Percentiles rank a stretch among this genome's conserved stretches.
Conservation (phyloP, 2,888 invertebrate species). For the Acanthosepion pharaonis region DNA sequence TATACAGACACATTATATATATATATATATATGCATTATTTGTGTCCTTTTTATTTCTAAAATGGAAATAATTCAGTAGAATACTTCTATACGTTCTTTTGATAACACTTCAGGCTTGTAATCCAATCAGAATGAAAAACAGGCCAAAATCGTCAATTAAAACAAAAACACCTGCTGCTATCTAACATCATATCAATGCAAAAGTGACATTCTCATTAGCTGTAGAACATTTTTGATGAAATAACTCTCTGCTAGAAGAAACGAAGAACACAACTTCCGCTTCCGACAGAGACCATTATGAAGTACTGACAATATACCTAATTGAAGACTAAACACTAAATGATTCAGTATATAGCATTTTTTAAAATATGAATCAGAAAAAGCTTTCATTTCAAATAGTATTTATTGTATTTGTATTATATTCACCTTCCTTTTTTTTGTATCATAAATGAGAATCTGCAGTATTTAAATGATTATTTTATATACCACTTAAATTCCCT, state of each 20-base stretch:
- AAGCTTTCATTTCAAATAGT: no score
- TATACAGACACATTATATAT: no score
- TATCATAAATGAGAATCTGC: no score
- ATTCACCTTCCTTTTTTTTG: no score
- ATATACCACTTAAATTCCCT: no score
- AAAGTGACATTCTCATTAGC: neutral
- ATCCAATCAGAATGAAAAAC: neutral
- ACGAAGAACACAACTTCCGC: neutral
- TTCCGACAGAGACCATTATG: neutral
- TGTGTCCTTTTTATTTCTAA: neutral
- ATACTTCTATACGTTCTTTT: neutral
- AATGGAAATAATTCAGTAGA: neutral
- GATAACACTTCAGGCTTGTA: neutral
- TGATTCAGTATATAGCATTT: no score
- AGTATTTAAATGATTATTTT: no score
- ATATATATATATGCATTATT: neutral
- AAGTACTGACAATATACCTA: neutral
- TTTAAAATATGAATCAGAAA: no score
- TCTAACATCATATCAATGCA: neutral
- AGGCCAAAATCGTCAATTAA: neutral
- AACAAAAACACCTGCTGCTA: neutral
- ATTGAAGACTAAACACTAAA: no score
- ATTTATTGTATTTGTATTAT: no score
- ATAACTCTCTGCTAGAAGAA: neutral
- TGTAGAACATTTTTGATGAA: neutral